These are phyloP conservation scores for Recurvirostra avosetta DNA, from an alignment of 2,113 vertebrate genomes.

Conservation along the genomic window DNA sequence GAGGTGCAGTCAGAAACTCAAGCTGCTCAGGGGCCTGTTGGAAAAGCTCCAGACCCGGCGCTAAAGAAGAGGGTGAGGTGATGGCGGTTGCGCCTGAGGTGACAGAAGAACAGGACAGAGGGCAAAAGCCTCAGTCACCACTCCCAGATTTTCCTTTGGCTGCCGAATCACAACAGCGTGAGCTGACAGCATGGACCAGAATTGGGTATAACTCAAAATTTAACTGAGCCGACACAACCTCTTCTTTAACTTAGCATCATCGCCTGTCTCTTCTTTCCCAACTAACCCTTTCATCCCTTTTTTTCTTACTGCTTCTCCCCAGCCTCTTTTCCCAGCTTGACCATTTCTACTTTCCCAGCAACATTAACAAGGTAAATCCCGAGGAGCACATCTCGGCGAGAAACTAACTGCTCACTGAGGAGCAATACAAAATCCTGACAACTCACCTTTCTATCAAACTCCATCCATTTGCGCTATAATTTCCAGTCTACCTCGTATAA, in stretches of 20 bases:
- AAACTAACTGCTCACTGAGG: not conserved
- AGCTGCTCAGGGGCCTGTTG: not conserved
- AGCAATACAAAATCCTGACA: not conserved
- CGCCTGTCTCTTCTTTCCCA: not conserved
- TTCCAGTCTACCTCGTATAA: not conserved
- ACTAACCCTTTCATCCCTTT: not conserved
- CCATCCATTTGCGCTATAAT: not conserved
- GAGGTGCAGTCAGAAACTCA: not conserved
- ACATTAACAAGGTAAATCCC: not conserved
- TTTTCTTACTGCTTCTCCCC: not conserved
- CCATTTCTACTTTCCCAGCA: not conserved
- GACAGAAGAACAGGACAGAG: not conserved
- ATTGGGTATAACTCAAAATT: accelerated
- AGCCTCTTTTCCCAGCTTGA: not conserved
- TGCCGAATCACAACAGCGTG: not conserved
- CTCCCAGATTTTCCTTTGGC: not conserved
- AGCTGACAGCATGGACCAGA: not conserved
- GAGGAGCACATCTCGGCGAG: not conserved
- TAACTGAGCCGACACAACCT: not conserved
- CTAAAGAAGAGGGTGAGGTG: not conserved
- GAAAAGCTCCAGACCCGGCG: not conserved
- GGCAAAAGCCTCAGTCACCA: not conserved
- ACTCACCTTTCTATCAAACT: not conserved
- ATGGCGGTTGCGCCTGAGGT: too few species aligned
- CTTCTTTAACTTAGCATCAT: not conserved